Base-by-base conservation (phyloP, 2,888 invertebrate species). In the Drosophila subquinaria region DNA sequence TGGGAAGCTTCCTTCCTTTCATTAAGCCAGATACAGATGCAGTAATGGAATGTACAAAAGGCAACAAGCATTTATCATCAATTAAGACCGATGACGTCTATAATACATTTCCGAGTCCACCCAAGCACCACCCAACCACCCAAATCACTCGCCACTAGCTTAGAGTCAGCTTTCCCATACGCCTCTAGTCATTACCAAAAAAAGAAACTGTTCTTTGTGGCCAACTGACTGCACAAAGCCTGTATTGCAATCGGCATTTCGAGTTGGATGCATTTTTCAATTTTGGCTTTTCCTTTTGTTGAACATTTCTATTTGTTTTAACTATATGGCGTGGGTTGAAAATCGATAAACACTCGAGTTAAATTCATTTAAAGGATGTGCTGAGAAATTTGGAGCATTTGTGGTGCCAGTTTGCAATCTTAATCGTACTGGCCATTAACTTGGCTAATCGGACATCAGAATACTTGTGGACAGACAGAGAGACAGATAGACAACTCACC, bases 11-110 rank as follows among this genome's bases (percentile, higher is more conserved):
- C n/a, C 47, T 48, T 59, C n/a, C 62, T 42, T 57, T 62, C 50
- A 52, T 38, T 62, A 17, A 27, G 45, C 27, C 9, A 27, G 17
- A 38, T 15, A 38, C 4, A 38, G 38, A 33, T 27, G n/a, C 17
- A 38, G 51, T 38, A 71, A 42, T 40, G 66, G 43, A 71, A 60
- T 65, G 36, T 42, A n/a, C 38, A 42, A 43, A 62, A 43, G 55
- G 57, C 51, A 43, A 30, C 55, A 20, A 43, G 20, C 68, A 73
- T 73, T 63, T 70, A 76, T 79, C 76, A 79, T 80, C 76, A 73
- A 76, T 79, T 79, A 79, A 36, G 23, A 9, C 15, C 47, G 30
- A 51, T 74, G 76, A 78, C 76, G 71, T 67, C 63, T 42, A 30
- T 30, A 30, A 30, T 1, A 53, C 60, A 73, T 59, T 62, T 73